A percentile compares a stretch with the other conserved stretches of the same genome.
Evolutionary conservation across 2,797 vertebrate species (phyloP).

Genomic region (Decapterus maruadsi): DNA sequence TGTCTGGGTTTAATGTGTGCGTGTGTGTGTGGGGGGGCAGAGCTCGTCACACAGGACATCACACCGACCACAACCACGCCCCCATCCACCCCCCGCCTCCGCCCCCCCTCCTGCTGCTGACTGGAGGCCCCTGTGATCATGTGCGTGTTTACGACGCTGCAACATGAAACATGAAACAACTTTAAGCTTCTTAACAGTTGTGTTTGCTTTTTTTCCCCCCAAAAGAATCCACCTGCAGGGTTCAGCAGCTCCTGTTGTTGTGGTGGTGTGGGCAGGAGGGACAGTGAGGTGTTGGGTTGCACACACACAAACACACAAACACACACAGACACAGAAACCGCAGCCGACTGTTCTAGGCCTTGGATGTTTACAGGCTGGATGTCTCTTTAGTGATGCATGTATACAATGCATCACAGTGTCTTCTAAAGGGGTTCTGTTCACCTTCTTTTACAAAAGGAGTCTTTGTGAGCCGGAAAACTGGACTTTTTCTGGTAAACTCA

Average conservation of each 20-base stretch:
- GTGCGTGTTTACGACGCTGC: slow-evolving; percentile 6
- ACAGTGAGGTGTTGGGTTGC: not conserved
- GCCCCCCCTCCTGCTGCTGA: no score
- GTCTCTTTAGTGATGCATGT: not conserved
- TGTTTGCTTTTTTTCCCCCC: not conserved
- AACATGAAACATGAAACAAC: slow-evolving; percentile 11
- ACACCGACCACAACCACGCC: slow-evolving; percentile 3
- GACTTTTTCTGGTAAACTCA: not conserved
- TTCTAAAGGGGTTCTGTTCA: not conserved
- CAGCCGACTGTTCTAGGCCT: not conserved
- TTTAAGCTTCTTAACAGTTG: not conserved
- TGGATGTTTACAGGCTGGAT: not conserved
- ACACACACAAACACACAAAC: not conserved
- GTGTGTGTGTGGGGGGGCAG: not conserved
- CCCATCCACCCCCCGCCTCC: no score
- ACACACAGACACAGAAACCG: no score
- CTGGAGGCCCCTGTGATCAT: not conserved
- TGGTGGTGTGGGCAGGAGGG: not conserved
- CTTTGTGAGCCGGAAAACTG: not conserved
- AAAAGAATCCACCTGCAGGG: not conserved
- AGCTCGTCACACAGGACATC: slow-evolving; percentile 19
- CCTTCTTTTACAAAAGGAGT: not conserved
- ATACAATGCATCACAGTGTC: not conserved
- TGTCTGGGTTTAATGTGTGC: slow-evolving; percentile 5
- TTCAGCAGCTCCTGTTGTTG: not conserved